Conservation (phyloP, 2,888 invertebrate species). For the Drosophila borborema region DNA sequence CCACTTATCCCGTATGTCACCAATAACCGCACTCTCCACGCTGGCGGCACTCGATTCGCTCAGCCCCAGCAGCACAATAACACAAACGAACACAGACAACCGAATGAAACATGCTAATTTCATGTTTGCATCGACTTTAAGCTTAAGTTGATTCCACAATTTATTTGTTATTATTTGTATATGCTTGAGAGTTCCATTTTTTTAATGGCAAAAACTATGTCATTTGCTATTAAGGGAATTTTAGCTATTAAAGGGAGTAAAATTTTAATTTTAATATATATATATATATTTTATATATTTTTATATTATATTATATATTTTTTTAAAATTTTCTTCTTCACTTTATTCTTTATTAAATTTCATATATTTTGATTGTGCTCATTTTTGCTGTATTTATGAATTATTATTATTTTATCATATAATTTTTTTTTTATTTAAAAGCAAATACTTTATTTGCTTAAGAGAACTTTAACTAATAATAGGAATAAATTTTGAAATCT, state of each 20-base stretch:
- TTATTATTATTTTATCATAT: too few species aligned
- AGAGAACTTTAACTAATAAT: too few species aligned
- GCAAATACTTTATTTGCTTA: too few species aligned
- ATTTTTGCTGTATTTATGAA: too few species aligned
- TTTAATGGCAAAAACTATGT: background rate
- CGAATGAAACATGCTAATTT: constrained; percentile 52
- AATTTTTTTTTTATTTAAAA: too few species aligned
- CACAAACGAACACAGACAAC: constrained; percentile 56
- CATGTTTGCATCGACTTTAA: constrained; percentile 59
- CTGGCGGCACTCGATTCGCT: constrained; percentile 25
- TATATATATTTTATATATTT: background rate
- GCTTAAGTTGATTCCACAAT: constrained; percentile 19
- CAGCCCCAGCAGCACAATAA: constrained; percentile 33
- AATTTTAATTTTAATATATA: background rate
- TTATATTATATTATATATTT: background rate
- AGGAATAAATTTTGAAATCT: too few species aligned
- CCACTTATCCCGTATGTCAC: constrained; percentile 66
- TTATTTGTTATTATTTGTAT: constrained; percentile 25
- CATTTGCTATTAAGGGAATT: background rate
- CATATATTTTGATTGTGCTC: background rate
- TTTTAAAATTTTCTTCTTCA: background rate
- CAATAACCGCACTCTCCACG: constrained; percentile 64
- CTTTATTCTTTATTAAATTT: background rate
- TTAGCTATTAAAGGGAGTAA: background rate
- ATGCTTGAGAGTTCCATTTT: background rate